These are phyloP conservation scores for Ooceraea biroi DNA, from an alignment of 1,140 invertebrate species.

Conservation along the genomic window DNA sequence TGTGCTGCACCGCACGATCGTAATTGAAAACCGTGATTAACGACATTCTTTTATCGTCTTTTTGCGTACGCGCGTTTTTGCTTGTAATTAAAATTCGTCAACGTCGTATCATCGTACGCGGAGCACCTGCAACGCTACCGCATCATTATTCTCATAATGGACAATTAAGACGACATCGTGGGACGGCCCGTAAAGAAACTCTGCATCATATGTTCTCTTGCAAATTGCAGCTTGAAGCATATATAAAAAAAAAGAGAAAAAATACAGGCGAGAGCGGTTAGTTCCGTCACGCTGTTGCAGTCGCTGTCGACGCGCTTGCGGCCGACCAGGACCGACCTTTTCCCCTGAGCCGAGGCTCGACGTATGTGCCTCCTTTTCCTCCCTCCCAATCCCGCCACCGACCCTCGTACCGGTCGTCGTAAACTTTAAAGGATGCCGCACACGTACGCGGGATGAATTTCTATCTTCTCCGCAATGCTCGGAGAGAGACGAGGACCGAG, in stretches of 20 bases:
- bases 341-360: constrained; percentile 21
- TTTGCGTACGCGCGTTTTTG: neutral
- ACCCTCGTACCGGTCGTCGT: constrained; percentile 39
- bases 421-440: constrained; percentile 65
- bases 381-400: no score
- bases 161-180: constrained; percentile 30
- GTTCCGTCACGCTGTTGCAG: constrained; percentile 56
- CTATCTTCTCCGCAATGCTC: constrained; percentile 44
- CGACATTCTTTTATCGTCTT: neutral
- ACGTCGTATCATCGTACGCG: constrained; percentile 6
- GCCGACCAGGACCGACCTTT: constrained; percentile 41
- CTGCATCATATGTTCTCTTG: neutral
- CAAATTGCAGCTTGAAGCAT: constrained; percentile 36
- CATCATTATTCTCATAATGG: constrained; percentile 15
- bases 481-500: constrained; percentile 4
- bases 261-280: constrained; percentile 13
- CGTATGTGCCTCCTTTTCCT: constrained; percentile 3
- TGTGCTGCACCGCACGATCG: no score
- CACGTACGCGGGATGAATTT: constrained; percentile 65
- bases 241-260: neutral
- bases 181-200: neutral
- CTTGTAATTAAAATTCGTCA: constrained; percentile 34
- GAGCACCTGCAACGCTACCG: neutral
- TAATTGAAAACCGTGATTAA: constrained; percentile 28
- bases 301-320: constrained; percentile 43